phyloP scores from a whole-genome alignment of 2,113 vertebrate genomes.

The Lagopus muta region DNA sequence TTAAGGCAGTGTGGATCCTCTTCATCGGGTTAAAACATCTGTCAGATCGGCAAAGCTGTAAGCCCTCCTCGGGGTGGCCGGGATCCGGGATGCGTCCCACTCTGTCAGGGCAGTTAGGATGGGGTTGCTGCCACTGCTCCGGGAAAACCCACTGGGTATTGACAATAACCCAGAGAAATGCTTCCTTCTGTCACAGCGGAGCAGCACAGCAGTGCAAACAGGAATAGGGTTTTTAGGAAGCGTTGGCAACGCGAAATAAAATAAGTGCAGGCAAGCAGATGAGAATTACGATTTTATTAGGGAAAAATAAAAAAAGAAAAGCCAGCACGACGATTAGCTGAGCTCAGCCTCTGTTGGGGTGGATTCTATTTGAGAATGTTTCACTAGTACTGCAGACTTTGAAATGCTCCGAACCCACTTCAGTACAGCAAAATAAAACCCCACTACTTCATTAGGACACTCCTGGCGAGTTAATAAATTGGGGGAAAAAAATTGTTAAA shows the following conservation, averaged over 20 bases:
- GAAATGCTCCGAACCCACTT: background rate
- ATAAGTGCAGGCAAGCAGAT: background rate
- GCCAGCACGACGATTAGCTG: background rate
- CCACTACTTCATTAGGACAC: constrained; percentile 16
- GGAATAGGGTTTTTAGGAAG: background rate
- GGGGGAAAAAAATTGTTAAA: constrained; percentile 62
- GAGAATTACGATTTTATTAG: background rate
- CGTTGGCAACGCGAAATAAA: background rate
- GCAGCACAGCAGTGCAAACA: background rate
- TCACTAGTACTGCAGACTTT: constrained; percentile 55
- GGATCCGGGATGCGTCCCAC: background rate
- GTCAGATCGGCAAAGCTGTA: constrained; percentile 46
- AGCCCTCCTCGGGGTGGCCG: constrained; percentile 27
- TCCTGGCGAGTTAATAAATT: constrained; percentile 64
- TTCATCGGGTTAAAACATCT: constrained; percentile 60
- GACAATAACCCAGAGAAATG: background rate
- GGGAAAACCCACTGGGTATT: background rate
- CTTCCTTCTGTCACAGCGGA: constrained; percentile 19
- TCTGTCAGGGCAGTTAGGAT: background rate
- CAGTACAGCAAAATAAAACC: background rate
- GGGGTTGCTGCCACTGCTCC: background rate
- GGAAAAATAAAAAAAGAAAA: background rate
- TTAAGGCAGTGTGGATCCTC: constrained; percentile 30
- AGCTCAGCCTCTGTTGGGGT: background rate
- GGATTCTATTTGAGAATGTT: constrained; percentile 31